Base-by-base conservation (phyloP, 2,888 invertebrate genomes). In the Athetis lepigone region DNA sequence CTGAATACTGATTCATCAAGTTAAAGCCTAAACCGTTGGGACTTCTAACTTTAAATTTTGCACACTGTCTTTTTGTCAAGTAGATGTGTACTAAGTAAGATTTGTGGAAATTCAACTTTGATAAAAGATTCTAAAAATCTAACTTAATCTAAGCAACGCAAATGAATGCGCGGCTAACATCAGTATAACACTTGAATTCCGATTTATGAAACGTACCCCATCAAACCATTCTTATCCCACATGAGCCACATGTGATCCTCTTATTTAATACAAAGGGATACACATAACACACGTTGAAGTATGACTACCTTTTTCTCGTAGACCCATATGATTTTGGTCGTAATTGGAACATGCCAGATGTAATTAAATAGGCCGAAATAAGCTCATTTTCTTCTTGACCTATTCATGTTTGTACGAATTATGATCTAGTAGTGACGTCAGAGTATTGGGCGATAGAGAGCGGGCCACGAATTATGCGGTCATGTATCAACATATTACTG, bases 291-390 rank as follows among this genome's bases (percentile, higher is more conserved):
- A 64, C 47, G 64, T 47, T 58, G 55, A 57, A 47, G 42, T 50
- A 55, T 16, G 29, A 50, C 33, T 70, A 52, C 51, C 71, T 66
- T 70, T 72, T 70, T 63, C 66, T 65, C 59, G 36, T 54, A 60
- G 50, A 66, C 71, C 66, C 60, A 60, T 54, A 70, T 60, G 73
- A 71, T 76, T 60, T 75, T n/a, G 27, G 57, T n/a, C 50, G 77
- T 75, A 72, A 72, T 77, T 72, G 68, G 56, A 51, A 76, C 63
- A 77, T 45, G 62, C 46, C 68, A 58, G 60, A 76, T 51, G 39
- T 72, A 75, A 76, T 60, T 76, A 72, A 61, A 51, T 62, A 33
- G 40, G 16, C 36, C 37, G 47, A 33, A 51, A 72, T 55, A 68
- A 72, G 60, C 55, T 72, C 42, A 56, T 77, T 64, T 76, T 60